Evolutionary conservation across 2,888 invertebrate species (phyloP).

Genomic region (Euzophera pinguis): DNA sequence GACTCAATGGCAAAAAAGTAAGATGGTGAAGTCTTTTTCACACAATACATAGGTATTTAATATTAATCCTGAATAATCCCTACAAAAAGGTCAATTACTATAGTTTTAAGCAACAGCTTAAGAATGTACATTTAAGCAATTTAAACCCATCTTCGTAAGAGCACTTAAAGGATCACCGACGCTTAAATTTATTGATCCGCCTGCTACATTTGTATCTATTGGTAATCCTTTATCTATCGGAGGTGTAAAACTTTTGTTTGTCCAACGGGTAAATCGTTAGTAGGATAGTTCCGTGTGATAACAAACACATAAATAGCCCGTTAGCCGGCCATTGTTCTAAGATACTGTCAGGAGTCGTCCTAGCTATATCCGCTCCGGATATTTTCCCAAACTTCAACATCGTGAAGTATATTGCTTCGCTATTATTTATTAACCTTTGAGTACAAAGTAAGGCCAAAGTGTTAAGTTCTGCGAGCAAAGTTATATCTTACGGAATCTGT

Average conservation of each 20-base stretch:
- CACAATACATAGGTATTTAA: too few species aligned
- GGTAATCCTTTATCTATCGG: slow-evolving; percentile 10
- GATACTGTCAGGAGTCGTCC: slow-evolving; percentile 55
- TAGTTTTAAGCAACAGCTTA: not conserved
- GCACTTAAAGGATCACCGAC: slow-evolving; percentile 6
- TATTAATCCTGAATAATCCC: too few species aligned
- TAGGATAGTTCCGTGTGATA: slow-evolving; percentile 64
- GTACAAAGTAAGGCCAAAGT: not conserved
- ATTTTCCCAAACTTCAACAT: slow-evolving; percentile 40
- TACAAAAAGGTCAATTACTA: too few species aligned
- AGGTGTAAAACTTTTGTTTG: slow-evolving; percentile 60
- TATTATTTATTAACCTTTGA: not conserved
- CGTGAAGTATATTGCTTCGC: not conserved
- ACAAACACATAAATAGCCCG: slow-evolving; percentile 70
- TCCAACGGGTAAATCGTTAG: slow-evolving; percentile 63
- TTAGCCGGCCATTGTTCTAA: slow-evolving; percentile 62
- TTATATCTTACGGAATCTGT: not conserved
- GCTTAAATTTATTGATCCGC: slow-evolving; percentile 10
- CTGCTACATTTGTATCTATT: slow-evolving; percentile 9
- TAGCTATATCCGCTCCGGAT: slow-evolving; percentile 39
- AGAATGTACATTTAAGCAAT: not conserved
- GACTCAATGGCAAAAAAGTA: too few species aligned
- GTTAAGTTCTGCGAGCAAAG: not conserved
- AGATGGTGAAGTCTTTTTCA: too few species aligned
- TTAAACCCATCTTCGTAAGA: not conserved